Evolutionary conservation across 2,888 invertebrate genomes (phyloP).

Genomic region (Conistra vaccinii): DNA sequence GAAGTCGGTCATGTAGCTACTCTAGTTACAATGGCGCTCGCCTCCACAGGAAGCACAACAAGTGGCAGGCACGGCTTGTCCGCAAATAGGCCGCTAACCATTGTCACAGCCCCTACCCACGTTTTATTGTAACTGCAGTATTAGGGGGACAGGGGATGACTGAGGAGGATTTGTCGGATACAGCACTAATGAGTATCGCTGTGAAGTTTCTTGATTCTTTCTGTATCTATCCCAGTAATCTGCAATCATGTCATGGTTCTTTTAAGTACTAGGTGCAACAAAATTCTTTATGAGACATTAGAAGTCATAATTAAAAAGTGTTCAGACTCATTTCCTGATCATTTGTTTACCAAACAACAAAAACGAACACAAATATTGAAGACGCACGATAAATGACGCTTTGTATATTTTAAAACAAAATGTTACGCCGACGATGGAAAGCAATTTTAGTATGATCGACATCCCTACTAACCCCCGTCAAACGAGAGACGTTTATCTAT

Average conservation of each 20-base stretch:
- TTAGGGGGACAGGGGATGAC: constrained; percentile 31
- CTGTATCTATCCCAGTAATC: not conserved
- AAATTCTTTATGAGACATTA: not conserved
- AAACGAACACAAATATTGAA: constrained; percentile 44
- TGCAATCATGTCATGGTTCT: not conserved
- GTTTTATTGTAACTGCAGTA: constrained; percentile 75
- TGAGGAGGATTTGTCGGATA: constrained; percentile 45
- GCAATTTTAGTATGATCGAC: constrained; percentile 73
- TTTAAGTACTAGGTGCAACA: not conserved
- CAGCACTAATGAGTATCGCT: constrained; percentile 49
- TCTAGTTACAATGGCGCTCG: constrained; percentile 74
- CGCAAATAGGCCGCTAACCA: constrained; percentile 86
- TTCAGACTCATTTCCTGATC: not conserved
- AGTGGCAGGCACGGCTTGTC: constrained; percentile 83
- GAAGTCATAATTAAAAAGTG: not conserved
- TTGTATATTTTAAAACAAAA: constrained; percentile 70
- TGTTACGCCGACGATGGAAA: constrained; percentile 59
- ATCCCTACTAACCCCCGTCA: constrained; percentile 74
- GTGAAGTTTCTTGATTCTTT: not conserved
- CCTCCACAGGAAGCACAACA: constrained; percentile 84
- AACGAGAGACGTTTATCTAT: constrained; percentile 75
- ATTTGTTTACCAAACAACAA: constrained; percentile 40
- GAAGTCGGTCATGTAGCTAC: constrained; percentile 80
- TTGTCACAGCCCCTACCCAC: constrained; percentile 71
- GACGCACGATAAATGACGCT: constrained; percentile 64